A percentile compares a stretch with the other conserved stretches of the same genome.
phyloP scores from a whole-genome alignment of 2,113 vertebrate genomes.

The Uropsilus gracilis region DNA sequence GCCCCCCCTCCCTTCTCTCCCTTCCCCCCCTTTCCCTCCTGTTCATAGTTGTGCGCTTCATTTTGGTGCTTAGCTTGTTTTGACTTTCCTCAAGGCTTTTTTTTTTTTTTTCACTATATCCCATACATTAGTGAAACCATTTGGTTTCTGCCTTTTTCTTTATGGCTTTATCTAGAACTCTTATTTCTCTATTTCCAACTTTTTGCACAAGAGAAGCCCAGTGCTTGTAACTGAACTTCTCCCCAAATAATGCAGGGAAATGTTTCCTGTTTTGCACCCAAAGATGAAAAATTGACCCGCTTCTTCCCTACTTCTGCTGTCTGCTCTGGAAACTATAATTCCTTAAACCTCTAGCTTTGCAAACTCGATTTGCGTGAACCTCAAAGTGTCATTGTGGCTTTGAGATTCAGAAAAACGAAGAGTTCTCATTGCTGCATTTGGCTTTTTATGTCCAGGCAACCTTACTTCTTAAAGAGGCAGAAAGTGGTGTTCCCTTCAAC shows the following conservation, averaged over 20 bases:
- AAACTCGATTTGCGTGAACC: neutral
- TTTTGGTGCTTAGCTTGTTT: too few species aligned
- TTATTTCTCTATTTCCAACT: neutral
- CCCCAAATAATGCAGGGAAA: neutral
- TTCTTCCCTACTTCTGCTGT: accelerated
- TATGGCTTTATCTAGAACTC: neutral
- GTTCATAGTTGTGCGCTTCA: too few species aligned
- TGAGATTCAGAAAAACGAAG: constrained; percentile 7
- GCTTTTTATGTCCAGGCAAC: neutral
- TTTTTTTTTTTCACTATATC: too few species aligned
- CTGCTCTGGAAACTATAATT: neutral
- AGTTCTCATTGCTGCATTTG: neutral
- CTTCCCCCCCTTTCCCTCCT: too few species aligned
- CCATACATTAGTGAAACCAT: too few species aligned
- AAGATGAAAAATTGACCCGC: neutral
- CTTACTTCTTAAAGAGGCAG: constrained; percentile 18
- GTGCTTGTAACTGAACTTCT: neutral
- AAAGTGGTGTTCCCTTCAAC: neutral
- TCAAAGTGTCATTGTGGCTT: neutral
- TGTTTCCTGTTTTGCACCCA: neutral
- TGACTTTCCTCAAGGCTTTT: too few species aligned
- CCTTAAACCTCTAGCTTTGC: neutral
- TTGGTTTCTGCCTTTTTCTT: too few species aligned
- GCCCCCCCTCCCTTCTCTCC: too few species aligned
- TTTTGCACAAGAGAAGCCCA: neutral